phyloP scores from a whole-genome alignment of 2,113 vertebrate species.

The Calonectris borealis region DNA sequence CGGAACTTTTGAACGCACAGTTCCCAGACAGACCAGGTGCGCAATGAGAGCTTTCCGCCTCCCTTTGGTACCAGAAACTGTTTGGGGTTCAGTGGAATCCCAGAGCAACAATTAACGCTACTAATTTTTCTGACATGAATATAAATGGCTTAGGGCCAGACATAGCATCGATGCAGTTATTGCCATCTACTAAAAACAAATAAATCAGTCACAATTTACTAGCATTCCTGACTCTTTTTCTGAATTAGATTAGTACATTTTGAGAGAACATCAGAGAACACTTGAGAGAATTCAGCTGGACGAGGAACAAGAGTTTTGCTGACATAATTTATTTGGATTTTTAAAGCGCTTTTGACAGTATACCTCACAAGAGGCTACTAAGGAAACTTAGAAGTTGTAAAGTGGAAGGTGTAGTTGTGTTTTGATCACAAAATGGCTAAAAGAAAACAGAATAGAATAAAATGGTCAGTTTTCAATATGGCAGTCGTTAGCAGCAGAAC shows the following conservation, averaged over 20 bases:
- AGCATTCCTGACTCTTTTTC: slow-evolving; percentile 11
- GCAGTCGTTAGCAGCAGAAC: neutral
- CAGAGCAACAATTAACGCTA: slow-evolving; percentile 3
- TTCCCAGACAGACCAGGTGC: slow-evolving; percentile 55
- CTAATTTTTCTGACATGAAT: slow-evolving; percentile 43
- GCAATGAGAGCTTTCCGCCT: neutral
- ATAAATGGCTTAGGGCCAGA: slow-evolving; percentile 21
- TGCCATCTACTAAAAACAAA: slow-evolving; percentile 39
- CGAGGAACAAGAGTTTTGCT: neutral
- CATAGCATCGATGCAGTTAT: neutral
- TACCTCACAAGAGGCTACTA: slow-evolving; percentile 7
- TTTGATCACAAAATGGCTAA: neutral
- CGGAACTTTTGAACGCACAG: neutral
- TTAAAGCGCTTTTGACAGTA: neutral
- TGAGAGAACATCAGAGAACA: neutral
- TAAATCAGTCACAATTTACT: slow-evolving; percentile 22
- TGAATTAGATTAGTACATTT: slow-evolving; percentile 13
- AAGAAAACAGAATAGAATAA: neutral
- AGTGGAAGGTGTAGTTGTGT: neutral
- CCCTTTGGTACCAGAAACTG: neutral
- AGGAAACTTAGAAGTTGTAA: neutral
- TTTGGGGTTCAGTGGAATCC: neutral
- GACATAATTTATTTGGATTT: slow-evolving; percentile 35
- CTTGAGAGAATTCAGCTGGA: slow-evolving; percentile 5
- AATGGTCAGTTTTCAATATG: neutral